Evolutionary conservation across 2,888 invertebrate species (phyloP).

Genomic region (Morpho achilles): DNA sequence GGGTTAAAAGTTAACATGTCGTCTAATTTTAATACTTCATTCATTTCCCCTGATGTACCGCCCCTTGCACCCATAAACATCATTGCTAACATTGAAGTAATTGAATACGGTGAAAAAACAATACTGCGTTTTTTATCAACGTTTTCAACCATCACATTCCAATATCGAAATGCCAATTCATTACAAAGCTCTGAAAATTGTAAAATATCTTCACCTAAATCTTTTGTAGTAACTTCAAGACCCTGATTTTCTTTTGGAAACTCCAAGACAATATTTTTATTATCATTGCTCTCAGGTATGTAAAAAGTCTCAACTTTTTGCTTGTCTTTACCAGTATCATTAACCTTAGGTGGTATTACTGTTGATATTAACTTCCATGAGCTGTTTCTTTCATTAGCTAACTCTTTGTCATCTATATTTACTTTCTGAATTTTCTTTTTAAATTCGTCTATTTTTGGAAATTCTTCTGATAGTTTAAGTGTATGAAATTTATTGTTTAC

Average conservation of each 20-base stretch:
- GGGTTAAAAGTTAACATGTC: constrained; percentile 95
- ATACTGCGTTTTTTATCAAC: constrained; percentile 88
- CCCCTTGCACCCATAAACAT: constrained; percentile 92
- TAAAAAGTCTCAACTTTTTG: constrained; percentile 48
- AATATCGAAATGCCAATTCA: constrained; percentile 90
- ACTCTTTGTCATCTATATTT: constrained; percentile 66
- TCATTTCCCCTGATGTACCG: constrained; percentile 93
- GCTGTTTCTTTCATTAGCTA: constrained; percentile 57
- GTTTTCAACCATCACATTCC: constrained; percentile 85
- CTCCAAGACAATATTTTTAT: constrained; percentile 62
- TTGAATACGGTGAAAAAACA: constrained; percentile 90
- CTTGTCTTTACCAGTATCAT: constrained; percentile 59
- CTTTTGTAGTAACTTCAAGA: constrained; percentile 86
- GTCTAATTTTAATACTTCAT: constrained; percentile 89
- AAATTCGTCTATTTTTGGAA: constrained; percentile 66
- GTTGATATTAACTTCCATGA: constrained; percentile 81
- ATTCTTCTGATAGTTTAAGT: constrained; percentile 35
- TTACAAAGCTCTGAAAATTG: constrained; percentile 90
- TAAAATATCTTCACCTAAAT: constrained; percentile 86
- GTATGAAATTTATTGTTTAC: constrained; percentile 32
- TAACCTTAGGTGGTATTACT: constrained; percentile 69
- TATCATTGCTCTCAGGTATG: constrained; percentile 39
- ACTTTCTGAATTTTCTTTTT: constrained; percentile 73
- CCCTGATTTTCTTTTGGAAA: constrained; percentile 80
- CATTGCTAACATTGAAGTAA: constrained; percentile 93